A percentile compares a stretch with the other conserved stretches of the same genome.
Evolutionary conservation across 1,140 invertebrate species (phyloP).

Genomic region (Euwallacea similis): DNA sequence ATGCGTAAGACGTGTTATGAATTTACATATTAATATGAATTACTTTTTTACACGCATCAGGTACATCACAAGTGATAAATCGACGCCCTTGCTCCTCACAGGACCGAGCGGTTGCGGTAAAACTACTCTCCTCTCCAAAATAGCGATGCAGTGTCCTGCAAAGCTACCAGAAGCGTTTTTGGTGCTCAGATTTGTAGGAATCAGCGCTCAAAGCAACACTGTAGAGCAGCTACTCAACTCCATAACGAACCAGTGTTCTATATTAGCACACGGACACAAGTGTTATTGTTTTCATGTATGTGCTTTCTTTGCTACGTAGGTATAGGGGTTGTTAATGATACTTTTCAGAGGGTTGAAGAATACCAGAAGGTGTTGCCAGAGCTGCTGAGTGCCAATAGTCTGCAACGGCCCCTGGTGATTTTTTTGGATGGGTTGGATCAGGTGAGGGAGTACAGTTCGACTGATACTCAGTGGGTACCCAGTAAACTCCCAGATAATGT

Average conservation of each 20-base stretch:
- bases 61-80: constrained; percentile 67
- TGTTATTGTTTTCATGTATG: constrained; percentile 65
- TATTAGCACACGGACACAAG: constrained; percentile 62
- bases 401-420: constrained; percentile 64
- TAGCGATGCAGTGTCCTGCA: constrained; percentile 64
- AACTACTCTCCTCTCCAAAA: constrained; percentile 72
- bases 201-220: constrained; percentile 68
- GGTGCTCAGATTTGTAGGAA: constrained; percentile 65
- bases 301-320: constrained; percentile 19
- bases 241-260: constrained; percentile 68
- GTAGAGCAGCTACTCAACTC: constrained; percentile 67
- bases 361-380: constrained; percentile 58
- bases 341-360: constrained; percentile 56
- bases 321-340: constrained; percentile 27
- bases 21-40: not conserved
- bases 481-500: constrained; percentile 66
- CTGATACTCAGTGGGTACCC: constrained; percentile 69
- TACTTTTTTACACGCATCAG: constrained; percentile 51
- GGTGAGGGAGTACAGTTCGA: constrained; percentile 56
- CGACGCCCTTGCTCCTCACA: constrained; percentile 70
- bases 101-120: constrained; percentile 80
- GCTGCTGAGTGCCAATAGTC: constrained; percentile 58
- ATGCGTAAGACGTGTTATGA: constrained; percentile 58
- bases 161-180: constrained; percentile 69
- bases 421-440: constrained; percentile 75